Conservation (phyloP, 1,140 invertebrate species). For the Ostrea edulis region DNA sequence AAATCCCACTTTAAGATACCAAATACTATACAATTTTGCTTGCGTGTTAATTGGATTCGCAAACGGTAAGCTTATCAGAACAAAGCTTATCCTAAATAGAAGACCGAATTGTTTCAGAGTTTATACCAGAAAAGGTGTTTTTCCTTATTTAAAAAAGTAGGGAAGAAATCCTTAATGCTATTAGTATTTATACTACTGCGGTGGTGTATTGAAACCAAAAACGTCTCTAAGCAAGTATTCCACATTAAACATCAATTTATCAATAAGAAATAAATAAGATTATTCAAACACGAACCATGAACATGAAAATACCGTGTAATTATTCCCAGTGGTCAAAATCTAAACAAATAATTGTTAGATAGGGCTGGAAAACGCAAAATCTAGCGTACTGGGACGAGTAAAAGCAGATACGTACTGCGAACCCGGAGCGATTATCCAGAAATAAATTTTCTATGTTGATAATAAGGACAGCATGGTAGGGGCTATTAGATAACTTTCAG, state of each 20-base stretch:
- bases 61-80: not conserved
- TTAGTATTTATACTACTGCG: not conserved
- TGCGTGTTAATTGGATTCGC: not conserved
- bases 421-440: slow-evolving; percentile 11
- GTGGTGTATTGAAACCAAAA: not conserved
- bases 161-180: not conserved
- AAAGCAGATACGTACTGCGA: not conserved
- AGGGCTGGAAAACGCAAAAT: slow-evolving; percentile 19
- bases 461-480: not conserved
- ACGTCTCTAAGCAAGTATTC: not conserved
- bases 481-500: slow-evolving; percentile 37
- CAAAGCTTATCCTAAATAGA: not conserved
- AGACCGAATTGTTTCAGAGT: not conserved
- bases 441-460: slow-evolving; percentile 12
- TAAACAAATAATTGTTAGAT: slow-evolving; percentile 31
- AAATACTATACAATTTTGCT: too few relatives aligned
- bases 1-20: too few relatives aligned
- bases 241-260: slow-evolving; percentile 31
- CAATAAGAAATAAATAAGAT: slow-evolving; percentile 33
- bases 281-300: not conserved
- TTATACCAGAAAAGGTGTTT: too few relatives aligned
- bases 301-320: slow-evolving; percentile 30
- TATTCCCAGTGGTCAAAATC: slow-evolving; percentile 23
- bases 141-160: not conserved
- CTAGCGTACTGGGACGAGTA: not conserved